Evolutionary conservation across 2,888 invertebrate genomes (phyloP), one percentile per base, ranked within the genome.

Genomic region (Pardosa pseudoannulata): DNA sequence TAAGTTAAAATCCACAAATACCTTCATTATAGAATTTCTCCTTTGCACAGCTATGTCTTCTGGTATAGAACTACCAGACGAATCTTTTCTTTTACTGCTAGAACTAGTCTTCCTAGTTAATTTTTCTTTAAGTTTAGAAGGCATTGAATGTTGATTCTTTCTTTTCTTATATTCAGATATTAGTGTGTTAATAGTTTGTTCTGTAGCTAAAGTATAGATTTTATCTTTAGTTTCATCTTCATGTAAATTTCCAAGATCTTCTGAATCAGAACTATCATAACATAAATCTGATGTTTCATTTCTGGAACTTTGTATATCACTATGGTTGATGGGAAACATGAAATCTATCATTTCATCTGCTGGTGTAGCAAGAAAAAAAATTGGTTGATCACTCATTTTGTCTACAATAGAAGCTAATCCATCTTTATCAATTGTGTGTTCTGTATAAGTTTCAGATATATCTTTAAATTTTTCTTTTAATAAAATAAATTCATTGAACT

Each of bases 21-120:
- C 97, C 93, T 96, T 97, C 89, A 95, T 94, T 88, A 96, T 95
- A 90, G 96, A 96, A 70, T 94, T 93, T 75, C 95, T 94, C 89
- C 96, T 94, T 91, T 97, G 96, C 89, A 95, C 95, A 90, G 96
- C 96, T 79, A 97, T 95, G 91, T 96, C 96, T 0, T 95, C 95
- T 1, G 96, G 95, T 6, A 96, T 79, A 23, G 89, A 88, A 50
- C 89, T 89, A 71, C 68, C 64, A 19, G 86, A 86, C 9, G 88
- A 79, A 32, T 46, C 39, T 9, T 80, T 73, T 28, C 71, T 78
- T 29, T 87, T 89, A 11, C 83, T 85, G 11, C 41, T 16, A 19
- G 76, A 71, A 36, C 79, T 80, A 5, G 68, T 86, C 71, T 81
- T 88, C 46, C 72, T 73, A 29, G 65, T 74, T 31, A 82, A 46